Base-by-base conservation (phyloP, 1,140 invertebrate species). In the Lepeophtheirus salmonis region DNA sequence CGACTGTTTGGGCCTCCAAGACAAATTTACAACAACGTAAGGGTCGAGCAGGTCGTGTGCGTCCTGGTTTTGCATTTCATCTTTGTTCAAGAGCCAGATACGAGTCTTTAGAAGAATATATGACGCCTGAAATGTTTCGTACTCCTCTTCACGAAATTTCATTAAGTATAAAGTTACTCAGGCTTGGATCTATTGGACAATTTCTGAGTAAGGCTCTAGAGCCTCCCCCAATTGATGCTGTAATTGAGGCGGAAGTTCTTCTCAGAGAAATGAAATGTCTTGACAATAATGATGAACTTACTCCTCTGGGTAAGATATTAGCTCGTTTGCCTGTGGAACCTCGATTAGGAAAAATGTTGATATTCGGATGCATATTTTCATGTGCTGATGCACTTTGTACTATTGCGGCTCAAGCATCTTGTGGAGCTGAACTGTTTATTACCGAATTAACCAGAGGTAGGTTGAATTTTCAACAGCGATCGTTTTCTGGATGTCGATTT, bases 91-190 rank as follows among this genome's bases (percentile, higher is more conserved):
- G 71, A 69, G 79, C 82, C 0, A 73, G 86, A 17, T 87, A 72
- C 67, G 73, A 80, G 0, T 80, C 77, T 57, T 73, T 95, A 52
- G 89, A 95, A 10, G 84, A 94, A 65, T 86, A 92, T 66, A 82
- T 88, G 68, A 91, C 86, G 0, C 89, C 90, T 0, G 91, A 96
- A 75, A 96, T 96, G 78, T 92, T 95, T 72, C 76, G 91, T 55
- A 95, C 89, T 1, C 91, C 91, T 0, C 74, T 96, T 2, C 90
- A 96, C 68, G 90, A 96, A 68, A 72, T 90, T 48, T 83, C 84
- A 0, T 73, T 90, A 14, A 83, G 81, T 62, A 84, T 86, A 68
- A 88, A 92, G 71, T 71, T 95, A 1, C 73, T 96, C n/a, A 78
- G 84, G 55, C 72, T 96, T 2, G 90, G 91, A 56, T 79, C 79